Evolutionary conservation across 1,140 invertebrate species (phyloP), one percentile per base, ranked within the genome.

Genomic region (Drosophila tropicalis): DNA sequence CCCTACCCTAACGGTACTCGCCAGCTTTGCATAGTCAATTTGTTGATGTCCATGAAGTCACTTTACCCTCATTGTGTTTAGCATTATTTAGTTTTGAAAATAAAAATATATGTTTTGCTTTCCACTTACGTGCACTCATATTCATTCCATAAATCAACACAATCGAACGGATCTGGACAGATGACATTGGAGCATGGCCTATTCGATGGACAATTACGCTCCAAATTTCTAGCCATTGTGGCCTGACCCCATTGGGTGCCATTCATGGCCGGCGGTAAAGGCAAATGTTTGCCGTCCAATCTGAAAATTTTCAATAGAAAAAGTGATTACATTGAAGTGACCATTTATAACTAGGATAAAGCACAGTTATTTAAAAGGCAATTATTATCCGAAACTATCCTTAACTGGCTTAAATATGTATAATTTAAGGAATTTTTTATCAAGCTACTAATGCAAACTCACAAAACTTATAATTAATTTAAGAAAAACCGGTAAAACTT

Each of bases 61-160:
- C 44, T 19, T n/a, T 51, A 51, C 7, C 44, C 9, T 9, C 44
- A 10, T 9, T 51, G 9, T 82, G 72, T 70, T 70, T 67, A 54
- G 47, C 41, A 47, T 60, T 51, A 62, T 54, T 51, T 29, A 47
- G 47, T 70, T 36, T 36, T 36, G 7, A 12, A 10, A 36, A 36
- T 10, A 36, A 44, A 54, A 61, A 51, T 70, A 51, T 51, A 51
- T 39, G 10, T 51, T 51, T 10, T 19, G 19, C 44, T 51, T 22
- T 22, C 17, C 19, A 92, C 93, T 93, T 92, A 95, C 95, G 94
- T 94, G 94, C 95, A 96, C 82, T 95, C 95, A 77, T 94, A 94
- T 72, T 94, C 93, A 87, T 93, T 94, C 95, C 95, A 96, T 40
- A 96, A 91, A 90, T 95, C 95, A 41, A 94, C 93, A 92, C 95